Base-by-base conservation (phyloP, 2,113 vertebrate species). In the Oxyruncus cristatus region DNA sequence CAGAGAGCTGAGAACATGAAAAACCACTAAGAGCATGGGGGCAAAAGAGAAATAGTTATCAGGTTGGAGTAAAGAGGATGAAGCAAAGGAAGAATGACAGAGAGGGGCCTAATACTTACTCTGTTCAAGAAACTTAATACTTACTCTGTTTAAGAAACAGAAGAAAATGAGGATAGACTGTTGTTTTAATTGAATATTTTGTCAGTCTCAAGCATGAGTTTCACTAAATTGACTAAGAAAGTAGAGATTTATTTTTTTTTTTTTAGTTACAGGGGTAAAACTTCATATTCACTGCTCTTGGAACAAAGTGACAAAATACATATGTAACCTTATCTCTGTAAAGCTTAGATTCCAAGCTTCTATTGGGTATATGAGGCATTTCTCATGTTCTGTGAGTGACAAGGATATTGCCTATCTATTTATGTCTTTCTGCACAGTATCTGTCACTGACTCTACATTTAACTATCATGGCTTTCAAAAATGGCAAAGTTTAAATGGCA, bases 341-440 rank as follows among this genome's bases (percentile, higher is more conserved):
- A 66, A 55, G 23, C 47, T 77, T 88, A 82, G 14, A 59, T 44
- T 87, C n/a, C 8, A 66, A 80, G 62, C 47, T 89, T 94, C 95
- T 85, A 83, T 88, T 84, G 41, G 55, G 21, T 63, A 27, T 71
- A 18, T 80, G 85, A 82, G 33, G 22, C 35, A 77, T 87, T 93
- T 91, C 65, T 93, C 46, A 47, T 91, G 67, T 71, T 63, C 55
- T 42, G 21, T 95, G 91, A 92, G 47, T 85, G 79, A 87, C 55
- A 89, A 72, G 37, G 89, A 61, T 95, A 93, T 87, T 95, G 70
- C 71, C 50, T 82, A 30, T 75, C 66, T 87, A 79, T 93, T 94
- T 93, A 87, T 75, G 77, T 63, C 70, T 49, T 74, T 81, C 41
- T 93, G 39, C 18, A 37, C 47, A 52, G 12, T 77, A 15, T 85